A percentile compares a stretch with the other conserved stretches of the same genome.
These are phyloP conservation scores for Elaphurus davidianus DNA, from an alignment of 2,113 vertebrate genomes.

Conservation along the genomic window DNA sequence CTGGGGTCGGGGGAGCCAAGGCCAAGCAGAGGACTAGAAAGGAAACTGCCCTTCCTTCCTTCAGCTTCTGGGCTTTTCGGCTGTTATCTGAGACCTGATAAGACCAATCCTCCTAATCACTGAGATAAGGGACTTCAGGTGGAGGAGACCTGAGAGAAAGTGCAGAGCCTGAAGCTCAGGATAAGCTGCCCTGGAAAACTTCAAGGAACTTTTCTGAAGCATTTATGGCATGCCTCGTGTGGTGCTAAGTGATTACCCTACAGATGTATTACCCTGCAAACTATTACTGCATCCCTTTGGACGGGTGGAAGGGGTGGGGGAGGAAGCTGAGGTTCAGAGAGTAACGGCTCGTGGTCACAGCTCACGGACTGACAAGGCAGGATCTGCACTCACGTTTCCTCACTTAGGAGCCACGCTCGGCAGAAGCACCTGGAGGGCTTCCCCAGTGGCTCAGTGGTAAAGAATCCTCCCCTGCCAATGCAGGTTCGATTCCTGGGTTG, in stretches of 20 bases:
- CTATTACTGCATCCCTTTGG: rapidly evolving
- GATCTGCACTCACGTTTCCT: not conserved
- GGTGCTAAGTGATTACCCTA: not conserved
- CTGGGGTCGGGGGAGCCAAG: not conserved
- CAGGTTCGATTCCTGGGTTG: not conserved
- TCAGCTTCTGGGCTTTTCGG: not conserved
- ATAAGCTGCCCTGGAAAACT: not conserved
- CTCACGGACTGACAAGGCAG: not conserved
- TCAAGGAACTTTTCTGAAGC: not conserved
- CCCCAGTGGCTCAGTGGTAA: not conserved
- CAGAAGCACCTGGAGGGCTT: not conserved
- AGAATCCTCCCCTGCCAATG: not conserved
- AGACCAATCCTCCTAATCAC: constrained; percentile 43
- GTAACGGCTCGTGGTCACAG: not conserved
- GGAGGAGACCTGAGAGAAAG: not conserved
- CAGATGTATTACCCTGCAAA: not conserved
- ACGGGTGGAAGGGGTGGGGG: not conserved
- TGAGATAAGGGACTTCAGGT: not conserved
- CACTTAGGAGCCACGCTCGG: not conserved
- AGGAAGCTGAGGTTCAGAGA: not conserved
- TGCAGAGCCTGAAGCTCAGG: not conserved
- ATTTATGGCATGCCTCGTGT: not conserved
- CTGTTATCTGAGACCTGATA: constrained; percentile 55
- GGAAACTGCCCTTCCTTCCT: not conserved
- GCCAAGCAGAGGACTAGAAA: not conserved